Evolutionary conservation across 1,140 invertebrate genomes (phyloP), one percentile per base, ranked within the genome.

Genomic region (Nylanderia fulva): DNA sequence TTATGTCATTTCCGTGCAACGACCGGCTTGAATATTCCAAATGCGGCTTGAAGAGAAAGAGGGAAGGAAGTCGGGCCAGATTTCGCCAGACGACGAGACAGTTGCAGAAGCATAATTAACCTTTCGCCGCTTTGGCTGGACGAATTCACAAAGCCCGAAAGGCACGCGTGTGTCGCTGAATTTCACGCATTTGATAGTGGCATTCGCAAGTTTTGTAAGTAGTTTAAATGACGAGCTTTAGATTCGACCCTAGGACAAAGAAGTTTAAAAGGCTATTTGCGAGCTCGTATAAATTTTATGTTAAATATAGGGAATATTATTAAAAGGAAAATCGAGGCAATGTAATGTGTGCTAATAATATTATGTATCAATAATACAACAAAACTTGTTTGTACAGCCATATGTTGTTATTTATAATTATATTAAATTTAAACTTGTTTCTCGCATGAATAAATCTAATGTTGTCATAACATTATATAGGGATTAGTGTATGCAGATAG

Each of bases 151-250:
- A 82, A 79, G 75, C 75, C 61, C 29, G 42, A 66, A 45, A 82
- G 77, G 77, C 77, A 82, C 77, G 77, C 77, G 66, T 42, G 48
- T 58, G 77, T 58, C 77, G 66, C 27, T 85, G 88, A 88, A 86
- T 91, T 90, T 89, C 66, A 75, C 82, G 74, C 87, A 90, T 88
- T 88, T 90, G 91, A 91, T 90, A 91, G 90, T 82, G 86, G 85
- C 69, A 85, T 56, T 72, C 48, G 69, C 69, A 60, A 82, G 77
- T 82, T 72, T 60, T 39, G 66, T 71, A 82, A 82, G 77, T 72
- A 82, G 66, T 82, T 82, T 82, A 39, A 72, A 45, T 71, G 48
- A 45, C 52, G 77, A 72, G 77, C 56, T 82, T 82, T 82, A 58
- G 77, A 82, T 82, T 72, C 36, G 66, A 13, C 39, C 52, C 39